phyloP scores from a whole-genome alignment of 1,140 invertebrate species.

The Hypothenemus hampei region DNA sequence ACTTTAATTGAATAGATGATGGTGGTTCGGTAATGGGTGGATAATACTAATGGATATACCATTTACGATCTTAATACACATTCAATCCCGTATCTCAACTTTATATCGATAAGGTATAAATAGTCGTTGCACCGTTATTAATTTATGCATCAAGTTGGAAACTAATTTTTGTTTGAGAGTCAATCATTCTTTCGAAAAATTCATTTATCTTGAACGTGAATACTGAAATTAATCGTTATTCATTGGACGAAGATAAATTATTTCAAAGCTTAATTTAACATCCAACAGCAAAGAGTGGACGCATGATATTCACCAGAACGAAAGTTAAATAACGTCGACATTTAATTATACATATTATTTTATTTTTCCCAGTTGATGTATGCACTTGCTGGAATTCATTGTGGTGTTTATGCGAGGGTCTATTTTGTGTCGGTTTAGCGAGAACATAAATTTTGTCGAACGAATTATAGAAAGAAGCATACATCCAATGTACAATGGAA shows the following conservation, averaged over 20 bases:
- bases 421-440: conserved; percentile 11
- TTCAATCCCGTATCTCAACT: too few species aligned
- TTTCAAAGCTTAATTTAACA: conserved; percentile 2
- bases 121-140: too few species aligned
- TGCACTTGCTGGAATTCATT: conserved; percentile 13
- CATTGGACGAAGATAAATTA: conserved; percentile 1
- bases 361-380: conserved; percentile 12
- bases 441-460: conserved; percentile 14
- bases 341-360: conserved; percentile 12
- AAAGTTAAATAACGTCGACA: conserved; percentile 2
- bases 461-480: conserved; percentile 21
- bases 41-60: conserved; percentile 12
- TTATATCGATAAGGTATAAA: too few species aligned
- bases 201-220: too few species aligned
- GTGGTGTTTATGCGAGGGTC: conserved; percentile 12
- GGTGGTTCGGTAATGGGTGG: conserved; percentile 7
- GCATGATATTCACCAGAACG: neutral
- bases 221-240: too few species aligned
- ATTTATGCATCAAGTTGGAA: too few species aligned
- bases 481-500: conserved; percentile 10
- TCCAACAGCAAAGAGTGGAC: too few species aligned
- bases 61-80: neutral
- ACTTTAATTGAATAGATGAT: conserved; percentile 16
- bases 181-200: too few species aligned
- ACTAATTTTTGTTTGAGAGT: too few species aligned